A percentile compares a stretch with the other conserved stretches of the same genome.
These are phyloP conservation scores for Horisme vitalbata DNA, from an alignment of 2,888 invertebrate genomes.

Conservation along the genomic window DNA sequence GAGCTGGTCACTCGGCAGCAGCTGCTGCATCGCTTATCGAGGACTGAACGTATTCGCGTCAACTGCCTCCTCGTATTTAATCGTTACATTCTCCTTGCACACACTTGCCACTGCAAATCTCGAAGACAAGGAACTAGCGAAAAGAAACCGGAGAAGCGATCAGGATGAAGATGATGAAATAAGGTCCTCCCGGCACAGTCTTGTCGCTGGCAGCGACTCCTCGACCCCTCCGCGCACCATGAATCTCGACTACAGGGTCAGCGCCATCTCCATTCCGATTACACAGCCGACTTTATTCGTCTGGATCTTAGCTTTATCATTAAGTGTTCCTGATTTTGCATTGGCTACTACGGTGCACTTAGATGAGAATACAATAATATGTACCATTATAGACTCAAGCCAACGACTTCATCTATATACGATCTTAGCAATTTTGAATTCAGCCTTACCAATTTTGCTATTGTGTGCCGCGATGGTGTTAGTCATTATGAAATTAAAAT, in stretches of 20 bases:
- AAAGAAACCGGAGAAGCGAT: constrained; percentile 56
- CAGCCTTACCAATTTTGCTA: constrained; percentile 63
- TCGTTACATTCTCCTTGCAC: constrained; percentile 82
- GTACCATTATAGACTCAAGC: constrained; percentile 77
- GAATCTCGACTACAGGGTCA: constrained; percentile 78
- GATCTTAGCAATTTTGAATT: constrained; percentile 66
- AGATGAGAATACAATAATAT: constrained; percentile 62
- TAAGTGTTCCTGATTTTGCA: constrained; percentile 83
- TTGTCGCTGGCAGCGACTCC: constrained; percentile 73
- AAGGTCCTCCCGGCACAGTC: constrained; percentile 72
- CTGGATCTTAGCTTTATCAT: constrained; percentile 82
- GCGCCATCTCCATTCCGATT: constrained; percentile 70
- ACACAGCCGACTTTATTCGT: constrained; percentile 80
- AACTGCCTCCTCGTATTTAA: constrained; percentile 81
- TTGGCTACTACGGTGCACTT: constrained; percentile 73
- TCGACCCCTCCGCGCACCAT: constrained; percentile 77
- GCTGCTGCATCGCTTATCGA: constrained; percentile 77
- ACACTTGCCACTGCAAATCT: constrained; percentile 80
- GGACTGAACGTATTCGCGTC: constrained; percentile 81
- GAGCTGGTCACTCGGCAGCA: constrained; percentile 77
- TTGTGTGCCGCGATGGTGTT: constrained; percentile 53
- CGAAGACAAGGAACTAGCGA: constrained; percentile 63
- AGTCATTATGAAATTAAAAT: constrained; percentile 58
- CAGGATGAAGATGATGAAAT: constrained; percentile 71
- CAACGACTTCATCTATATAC: constrained; percentile 71